Conservation (phyloP, 1,140 invertebrate species). For the Drosophila suzukii region DNA sequence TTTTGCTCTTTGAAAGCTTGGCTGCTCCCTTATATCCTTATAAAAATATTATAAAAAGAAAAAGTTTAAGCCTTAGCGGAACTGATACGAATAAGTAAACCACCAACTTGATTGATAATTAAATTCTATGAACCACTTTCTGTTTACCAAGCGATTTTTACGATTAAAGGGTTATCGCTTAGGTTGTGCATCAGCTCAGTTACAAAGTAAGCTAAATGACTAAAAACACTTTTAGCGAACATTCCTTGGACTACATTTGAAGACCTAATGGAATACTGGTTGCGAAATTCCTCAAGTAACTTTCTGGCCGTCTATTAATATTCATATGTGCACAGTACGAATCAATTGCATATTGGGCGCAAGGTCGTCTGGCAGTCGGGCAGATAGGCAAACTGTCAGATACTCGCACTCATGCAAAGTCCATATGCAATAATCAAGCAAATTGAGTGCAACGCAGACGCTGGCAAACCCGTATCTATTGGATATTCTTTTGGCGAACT, state of each 20-base stretch:
- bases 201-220: not conserved
- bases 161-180: constrained; percentile 8
- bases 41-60: not conserved
- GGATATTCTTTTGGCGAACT: constrained; percentile 50
- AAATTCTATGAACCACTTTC: not conserved
- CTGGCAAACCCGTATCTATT: constrained; percentile 9
- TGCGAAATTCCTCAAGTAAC: constrained; percentile 8
- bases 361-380: constrained; percentile 58
- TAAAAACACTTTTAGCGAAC: not conserved
- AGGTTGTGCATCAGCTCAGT: not conserved
- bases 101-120: too few species aligned
- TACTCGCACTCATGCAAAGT: constrained; percentile 16
- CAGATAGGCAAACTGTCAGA: constrained; percentile 37
- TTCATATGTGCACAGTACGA: constrained; percentile 25
- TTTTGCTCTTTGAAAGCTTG: constrained; percentile 4
- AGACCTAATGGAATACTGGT: not conserved
- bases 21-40: too few species aligned
- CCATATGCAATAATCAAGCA: constrained; percentile 34
- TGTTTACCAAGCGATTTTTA: not conserved
- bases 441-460: constrained; percentile 49
- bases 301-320: constrained; percentile 32
- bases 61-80: too few species aligned
- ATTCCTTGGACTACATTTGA: not conserved
- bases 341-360: constrained; percentile 74
- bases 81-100: not conserved